Percentiles rank a stretch among this genome's conserved stretches.
phyloP scores from a whole-genome alignment of 2,888 invertebrate genomes.

The Mayetiola destructor region DNA sequence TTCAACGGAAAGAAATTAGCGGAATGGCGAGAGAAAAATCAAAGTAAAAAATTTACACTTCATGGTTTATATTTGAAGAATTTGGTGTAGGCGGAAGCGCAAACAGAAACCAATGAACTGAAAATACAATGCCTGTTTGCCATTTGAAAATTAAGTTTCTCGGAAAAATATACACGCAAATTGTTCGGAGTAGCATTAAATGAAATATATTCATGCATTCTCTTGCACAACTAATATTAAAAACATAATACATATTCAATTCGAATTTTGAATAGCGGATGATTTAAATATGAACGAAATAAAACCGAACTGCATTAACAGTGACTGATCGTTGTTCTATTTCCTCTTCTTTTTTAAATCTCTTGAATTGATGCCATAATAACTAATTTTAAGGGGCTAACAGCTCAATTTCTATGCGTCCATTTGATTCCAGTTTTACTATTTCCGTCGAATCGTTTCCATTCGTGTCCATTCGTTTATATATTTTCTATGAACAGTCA shows the following conservation, averaged over 20 bases:
- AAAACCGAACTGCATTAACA: not conserved
- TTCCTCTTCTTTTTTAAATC: not conserved
- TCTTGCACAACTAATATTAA: not conserved
- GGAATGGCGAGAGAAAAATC: not conserved
- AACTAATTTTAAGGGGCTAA: no score
- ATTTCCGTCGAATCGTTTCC: no score
- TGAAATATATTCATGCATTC: not conserved
- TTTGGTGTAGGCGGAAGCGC: not conserved
- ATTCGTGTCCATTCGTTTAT: no score
- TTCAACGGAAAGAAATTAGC: not conserved
- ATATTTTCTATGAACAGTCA: no score
- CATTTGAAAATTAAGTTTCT: no score
- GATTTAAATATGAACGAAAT: not conserved
- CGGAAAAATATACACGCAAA: not conserved
- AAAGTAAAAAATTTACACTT: not conserved
- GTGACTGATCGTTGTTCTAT: not conserved
- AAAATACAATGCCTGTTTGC: constrained; percentile 3
- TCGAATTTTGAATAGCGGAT: not conserved
- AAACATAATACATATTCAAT: not conserved
- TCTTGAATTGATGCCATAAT: no score
- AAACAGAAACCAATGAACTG: not conserved
- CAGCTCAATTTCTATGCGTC: no score
- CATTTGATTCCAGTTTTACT: no score
- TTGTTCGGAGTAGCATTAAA: not conserved
- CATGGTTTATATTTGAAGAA: not conserved